Evolutionary conservation across 2,888 invertebrate species (phyloP), one percentile per base, ranked within the genome.

Genomic region (Macrophya alboannulata): DNA sequence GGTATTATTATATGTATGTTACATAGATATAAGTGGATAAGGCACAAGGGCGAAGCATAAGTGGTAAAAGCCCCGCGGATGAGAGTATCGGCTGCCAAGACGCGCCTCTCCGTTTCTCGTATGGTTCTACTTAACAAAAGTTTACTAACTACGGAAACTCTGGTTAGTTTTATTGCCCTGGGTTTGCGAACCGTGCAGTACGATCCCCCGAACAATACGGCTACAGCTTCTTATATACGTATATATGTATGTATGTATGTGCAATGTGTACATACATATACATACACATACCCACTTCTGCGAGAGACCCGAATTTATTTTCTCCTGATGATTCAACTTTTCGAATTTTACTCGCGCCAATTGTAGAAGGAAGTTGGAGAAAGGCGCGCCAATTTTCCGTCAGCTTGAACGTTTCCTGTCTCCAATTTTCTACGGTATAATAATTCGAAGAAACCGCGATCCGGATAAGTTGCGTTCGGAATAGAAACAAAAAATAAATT

Each of bases 141-240:
- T 21, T 74, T 74, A 9, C 43, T 21, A 74, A 74, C 74, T 74
- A 45, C 45, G 43, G 21, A 45, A 74, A 74, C 74, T 74, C 45
- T 21, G 45, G 74, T 74, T 74, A 45, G 74, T 74, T 74, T 74
- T 74, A 74, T 74, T 74, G 74, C 74, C 25, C 74, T 74, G 74
- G 74, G 43, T 74, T 21, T 45, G 45, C 74, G 74, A 45, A 74
- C 43, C 25, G 45, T 45, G 45, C 45, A 15, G 21, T 45, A 25
- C 74, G 43, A 74, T n/a, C 74, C 74, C 74, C n/a, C 25, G 45
- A 74, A 74, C 74, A 74, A 45, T 74, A 74, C 21, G 25, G 68
- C 21, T 45, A 74, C 10, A n/a, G n/a, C 31, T n/a, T 9, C 40
- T 74, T 74, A 45, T 21, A 4, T 5, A 21, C 17, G 6, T 37